phyloP scores from a whole-genome alignment of 2,797 vertebrate genomes.

The Macroramphosus scolopax region DNA sequence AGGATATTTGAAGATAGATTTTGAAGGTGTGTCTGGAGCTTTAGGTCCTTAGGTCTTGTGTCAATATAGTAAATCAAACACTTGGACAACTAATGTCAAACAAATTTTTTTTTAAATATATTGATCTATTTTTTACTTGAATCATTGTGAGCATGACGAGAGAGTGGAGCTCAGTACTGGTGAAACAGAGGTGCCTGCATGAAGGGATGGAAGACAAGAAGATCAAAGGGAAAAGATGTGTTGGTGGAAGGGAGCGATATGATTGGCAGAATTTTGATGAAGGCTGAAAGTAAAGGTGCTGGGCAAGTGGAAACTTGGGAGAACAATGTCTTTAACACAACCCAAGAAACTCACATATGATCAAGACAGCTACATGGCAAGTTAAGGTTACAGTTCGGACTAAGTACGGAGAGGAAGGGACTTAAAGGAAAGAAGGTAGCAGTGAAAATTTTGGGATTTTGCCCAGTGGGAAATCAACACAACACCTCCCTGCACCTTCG shows the following conservation, averaged over 20 bases:
- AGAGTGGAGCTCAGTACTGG: not conserved
- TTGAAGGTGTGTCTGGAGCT: too few species aligned
- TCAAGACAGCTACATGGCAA: constrained; percentile 4
- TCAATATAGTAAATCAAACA: too few species aligned
- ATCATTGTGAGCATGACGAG: constrained; percentile 12
- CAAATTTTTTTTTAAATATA: constrained; percentile 4
- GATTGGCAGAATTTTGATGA: constrained; percentile 29
- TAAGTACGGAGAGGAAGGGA: not conserved
- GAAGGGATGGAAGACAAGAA: too few species aligned
- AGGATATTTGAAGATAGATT: too few species aligned
- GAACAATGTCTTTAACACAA: too few species aligned
- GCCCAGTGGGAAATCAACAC: too few species aligned
- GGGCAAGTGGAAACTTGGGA: constrained; percentile 6
- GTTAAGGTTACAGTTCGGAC: constrained; percentile 3
- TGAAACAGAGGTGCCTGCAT: constrained; percentile 1
- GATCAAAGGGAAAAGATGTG: constrained; percentile 1
- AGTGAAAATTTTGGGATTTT: too few species aligned
- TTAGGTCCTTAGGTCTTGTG: too few species aligned
- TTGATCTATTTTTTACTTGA: constrained; percentile 10
- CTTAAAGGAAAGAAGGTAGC: not conserved
- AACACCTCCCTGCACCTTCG: too few species aligned
- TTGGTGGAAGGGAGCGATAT: not conserved
- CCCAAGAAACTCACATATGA: too few species aligned
- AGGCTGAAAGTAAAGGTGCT: constrained; percentile 29
- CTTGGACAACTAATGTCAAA: too few species aligned